phyloP scores from a whole-genome alignment of 1,140 invertebrate genomes.

The Neodiprion pinetum region DNA sequence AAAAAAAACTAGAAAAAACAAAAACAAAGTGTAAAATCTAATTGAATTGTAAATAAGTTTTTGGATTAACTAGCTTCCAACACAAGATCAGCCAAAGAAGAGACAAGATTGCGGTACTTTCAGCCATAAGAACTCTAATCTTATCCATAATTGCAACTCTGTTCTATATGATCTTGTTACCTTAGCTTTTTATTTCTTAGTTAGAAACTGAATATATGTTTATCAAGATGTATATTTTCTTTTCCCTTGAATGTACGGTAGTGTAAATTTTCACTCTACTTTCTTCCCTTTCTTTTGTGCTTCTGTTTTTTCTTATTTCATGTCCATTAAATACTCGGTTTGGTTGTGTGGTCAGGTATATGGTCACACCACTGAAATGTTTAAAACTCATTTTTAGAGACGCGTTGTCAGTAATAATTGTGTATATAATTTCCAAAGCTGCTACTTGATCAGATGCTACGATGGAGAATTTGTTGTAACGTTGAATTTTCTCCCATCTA shows the following conservation, averaged over 20 bases:
- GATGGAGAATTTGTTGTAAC: background rate
- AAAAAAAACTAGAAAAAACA: background rate
- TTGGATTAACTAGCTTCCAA: slow-evolving; percentile 19
- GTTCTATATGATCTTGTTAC: background rate
- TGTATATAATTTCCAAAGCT: background rate
- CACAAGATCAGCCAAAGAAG: slow-evolving; percentile 29
- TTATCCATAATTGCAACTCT: background rate
- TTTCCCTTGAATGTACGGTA: slow-evolving; percentile 34
- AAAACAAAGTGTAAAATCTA: slow-evolving; percentile 33
- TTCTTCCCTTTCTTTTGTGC: slow-evolving; percentile 24
- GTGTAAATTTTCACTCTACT: slow-evolving; percentile 33
- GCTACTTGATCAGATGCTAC: no score
- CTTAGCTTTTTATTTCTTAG: slow-evolving; percentile 6
- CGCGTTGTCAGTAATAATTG: background rate
- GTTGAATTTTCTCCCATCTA: background rate
- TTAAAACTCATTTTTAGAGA: background rate
- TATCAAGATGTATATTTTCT: slow-evolving; percentile 36
- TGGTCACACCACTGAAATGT: background rate
- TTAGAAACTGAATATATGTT: background rate
- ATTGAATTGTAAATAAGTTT: slow-evolving; percentile 43
- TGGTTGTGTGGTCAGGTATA: background rate
- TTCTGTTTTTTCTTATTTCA: slow-evolving; percentile 2
- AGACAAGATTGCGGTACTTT: slow-evolving; percentile 27
- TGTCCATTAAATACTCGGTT: background rate
- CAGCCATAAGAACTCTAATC: slow-evolving; percentile 28